These are phyloP conservation scores for Pantala flavescens DNA, from an alignment of 1,140 invertebrate genomes.

Conservation along the genomic window DNA sequence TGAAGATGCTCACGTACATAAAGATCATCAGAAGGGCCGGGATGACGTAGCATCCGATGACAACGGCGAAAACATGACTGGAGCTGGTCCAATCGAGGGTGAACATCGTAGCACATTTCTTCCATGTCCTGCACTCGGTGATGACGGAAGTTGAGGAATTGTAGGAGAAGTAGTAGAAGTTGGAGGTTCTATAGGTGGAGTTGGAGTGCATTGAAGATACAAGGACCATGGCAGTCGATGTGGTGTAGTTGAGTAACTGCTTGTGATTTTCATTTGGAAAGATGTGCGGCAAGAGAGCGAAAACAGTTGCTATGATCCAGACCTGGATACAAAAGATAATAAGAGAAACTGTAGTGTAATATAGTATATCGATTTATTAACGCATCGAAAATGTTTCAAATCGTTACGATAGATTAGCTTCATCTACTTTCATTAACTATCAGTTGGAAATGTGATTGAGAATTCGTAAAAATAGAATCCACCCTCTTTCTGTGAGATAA, in stretches of 20 bases:
- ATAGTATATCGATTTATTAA: too few relatives aligned
- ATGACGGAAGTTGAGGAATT: not conserved
- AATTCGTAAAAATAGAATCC: too few relatives aligned
- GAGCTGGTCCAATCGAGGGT: not conserved
- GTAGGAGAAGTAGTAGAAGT: not conserved
- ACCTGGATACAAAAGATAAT: not conserved
- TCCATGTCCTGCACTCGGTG: not conserved
- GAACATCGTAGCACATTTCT: not conserved
- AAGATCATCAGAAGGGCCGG: not conserved
- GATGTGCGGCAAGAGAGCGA: not conserved
- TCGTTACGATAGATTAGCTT: too few relatives aligned
- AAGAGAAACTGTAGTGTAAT: too few relatives aligned
- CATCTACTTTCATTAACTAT: too few relatives aligned
- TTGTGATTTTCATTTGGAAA: not conserved
- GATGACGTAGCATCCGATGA: conserved; percentile 5
- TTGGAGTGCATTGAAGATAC: not conserved
- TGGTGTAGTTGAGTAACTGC: not conserved
- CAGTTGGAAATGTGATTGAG: too few relatives aligned
- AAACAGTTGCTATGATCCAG: not conserved
- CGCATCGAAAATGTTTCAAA: too few relatives aligned
- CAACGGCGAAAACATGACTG: not conserved
- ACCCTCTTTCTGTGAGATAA: too few relatives aligned
- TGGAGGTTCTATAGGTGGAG: not conserved
- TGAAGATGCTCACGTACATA: conserved; percentile 12
- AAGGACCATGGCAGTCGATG: not conserved